Percentiles rank a stretch among this genome's conserved stretches.
These are phyloP conservation scores for Torymus texanus DNA, from an alignment of 2,888 invertebrate species.

Conservation along the genomic window DNA sequence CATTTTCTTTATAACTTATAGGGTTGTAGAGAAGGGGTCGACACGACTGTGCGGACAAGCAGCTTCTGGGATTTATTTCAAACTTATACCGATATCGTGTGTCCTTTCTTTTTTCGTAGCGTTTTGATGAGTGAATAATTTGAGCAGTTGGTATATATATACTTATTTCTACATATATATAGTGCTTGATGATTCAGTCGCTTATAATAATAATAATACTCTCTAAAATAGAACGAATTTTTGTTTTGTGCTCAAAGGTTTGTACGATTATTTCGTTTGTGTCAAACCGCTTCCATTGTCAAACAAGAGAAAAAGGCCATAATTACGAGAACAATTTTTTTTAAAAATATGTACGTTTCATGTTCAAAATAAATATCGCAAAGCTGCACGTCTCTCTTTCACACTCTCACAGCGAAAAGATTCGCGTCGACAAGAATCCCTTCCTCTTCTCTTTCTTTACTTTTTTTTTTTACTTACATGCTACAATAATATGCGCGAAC, in stretches of 20 bases:
- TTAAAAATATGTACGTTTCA: not conserved
- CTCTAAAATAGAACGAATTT: too few relatives aligned
- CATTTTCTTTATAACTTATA: not conserved
- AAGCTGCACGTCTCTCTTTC: conserved; percentile 29
- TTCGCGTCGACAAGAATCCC: not conserved
- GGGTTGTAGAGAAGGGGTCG: not conserved
- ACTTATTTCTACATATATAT: too few relatives aligned
- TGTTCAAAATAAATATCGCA: conserved; percentile 38
- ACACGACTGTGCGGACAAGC: conserved; percentile 6
- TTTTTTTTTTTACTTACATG: conserved; percentile 15
- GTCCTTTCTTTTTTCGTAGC: not conserved
- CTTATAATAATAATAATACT: too few relatives aligned
- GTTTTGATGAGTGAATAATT: conserved; percentile 5
- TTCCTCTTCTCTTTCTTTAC: not conserved
- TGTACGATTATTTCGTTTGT: too few relatives aligned
- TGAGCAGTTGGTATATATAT: not conserved
- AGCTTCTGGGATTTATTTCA: conserved; percentile 38
- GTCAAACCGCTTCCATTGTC: too few relatives aligned
- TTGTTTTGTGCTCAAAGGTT: too few relatives aligned
- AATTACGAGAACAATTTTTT: not conserved
- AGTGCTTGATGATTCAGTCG: too few relatives aligned
- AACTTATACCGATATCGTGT: not conserved
- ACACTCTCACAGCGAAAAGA: conserved; percentile 7
- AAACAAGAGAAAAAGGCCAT: conserved; percentile 14
- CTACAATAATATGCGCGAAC: conserved; percentile 46